A percentile compares a stretch with the other conserved stretches of the same genome.
Evolutionary conservation across 2,797 vertebrate genomes (phyloP).

Genomic region (Platalea minor): DNA sequence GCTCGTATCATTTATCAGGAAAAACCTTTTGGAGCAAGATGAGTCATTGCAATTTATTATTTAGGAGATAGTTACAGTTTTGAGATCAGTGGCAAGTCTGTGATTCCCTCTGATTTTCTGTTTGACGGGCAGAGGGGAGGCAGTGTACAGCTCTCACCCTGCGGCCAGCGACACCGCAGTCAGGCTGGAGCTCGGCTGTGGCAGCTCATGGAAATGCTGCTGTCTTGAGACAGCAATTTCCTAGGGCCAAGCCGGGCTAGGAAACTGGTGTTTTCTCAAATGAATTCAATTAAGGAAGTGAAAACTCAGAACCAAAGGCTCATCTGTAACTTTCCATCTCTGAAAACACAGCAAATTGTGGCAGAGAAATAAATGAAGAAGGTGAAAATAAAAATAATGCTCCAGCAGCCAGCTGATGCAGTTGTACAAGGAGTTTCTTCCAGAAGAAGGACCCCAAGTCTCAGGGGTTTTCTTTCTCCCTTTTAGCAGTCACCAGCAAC

Average conservation of each 20-base stretch:
- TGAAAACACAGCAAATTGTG: neutral
- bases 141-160: neutral
- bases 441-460: neutral
- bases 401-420: neutral
- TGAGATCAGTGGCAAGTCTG: neutral
- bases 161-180: fast-evolving
- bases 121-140: neutral
- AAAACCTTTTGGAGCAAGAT: neutral
- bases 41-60: neutral
- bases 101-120: neutral
- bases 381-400: neutral
- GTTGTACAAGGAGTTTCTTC: neutral
- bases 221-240: neutral
- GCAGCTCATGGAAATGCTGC: neutral
- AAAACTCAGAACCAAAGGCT: neutral
- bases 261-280: neutral
- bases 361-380: neutral
- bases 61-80: neutral
- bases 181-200: too few species aligned
- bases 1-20: neutral
- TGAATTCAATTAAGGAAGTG: neutral
- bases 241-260: neutral
- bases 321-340: neutral
- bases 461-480: neutral
- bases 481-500: neutral